Percentiles rank a stretch among this genome's conserved stretches.
These are phyloP conservation scores for Parapristionchus giblindavisi DNA, from an alignment of 2,888 invertebrate species.

Conservation along the genomic window DNA sequence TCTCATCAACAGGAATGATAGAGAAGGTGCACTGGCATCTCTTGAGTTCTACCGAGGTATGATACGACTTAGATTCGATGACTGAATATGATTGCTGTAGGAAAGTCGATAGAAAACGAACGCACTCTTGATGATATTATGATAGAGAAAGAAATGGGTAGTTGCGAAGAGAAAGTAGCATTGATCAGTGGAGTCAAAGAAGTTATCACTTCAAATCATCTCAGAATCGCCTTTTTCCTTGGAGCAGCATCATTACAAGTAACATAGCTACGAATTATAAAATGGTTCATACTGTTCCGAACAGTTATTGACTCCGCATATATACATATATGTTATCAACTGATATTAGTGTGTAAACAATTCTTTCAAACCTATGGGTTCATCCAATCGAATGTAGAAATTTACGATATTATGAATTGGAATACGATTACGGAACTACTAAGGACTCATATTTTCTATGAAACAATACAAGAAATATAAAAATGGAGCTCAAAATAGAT, in stretches of 20 bases:
- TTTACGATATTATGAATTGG: neutral
- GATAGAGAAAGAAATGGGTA: conserved; percentile 42
- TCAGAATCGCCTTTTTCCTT: conserved; percentile 53
- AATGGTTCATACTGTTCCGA: neutral
- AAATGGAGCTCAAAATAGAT: too few relatives aligned
- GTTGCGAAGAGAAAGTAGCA: neutral
- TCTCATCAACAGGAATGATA: conserved; percentile 48
- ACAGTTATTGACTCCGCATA: neutral
- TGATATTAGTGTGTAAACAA: too few relatives aligned
- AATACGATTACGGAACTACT: neutral
- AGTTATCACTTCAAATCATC: conserved; percentile 43
- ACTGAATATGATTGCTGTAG: neutral
- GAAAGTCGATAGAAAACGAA: conserved; percentile 36
- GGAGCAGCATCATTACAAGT: conserved; percentile 51
- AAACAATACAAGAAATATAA: too few relatives aligned
- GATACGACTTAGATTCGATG: neutral
- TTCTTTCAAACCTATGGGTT: too few relatives aligned
- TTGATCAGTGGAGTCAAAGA: conserved; percentile 38
- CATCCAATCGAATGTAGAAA: neutral
- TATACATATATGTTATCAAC: too few relatives aligned
- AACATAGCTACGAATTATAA: neutral
- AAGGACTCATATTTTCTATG: neutral
- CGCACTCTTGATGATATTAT: conserved; percentile 48
- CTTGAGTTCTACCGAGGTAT: conserved; percentile 50
- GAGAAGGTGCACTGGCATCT: conserved; percentile 43